A percentile compares a stretch with the other conserved stretches of the same genome.
Conservation (phyloP, 1,140 invertebrate genomes). For the Drosophila melanogaster region DNA sequence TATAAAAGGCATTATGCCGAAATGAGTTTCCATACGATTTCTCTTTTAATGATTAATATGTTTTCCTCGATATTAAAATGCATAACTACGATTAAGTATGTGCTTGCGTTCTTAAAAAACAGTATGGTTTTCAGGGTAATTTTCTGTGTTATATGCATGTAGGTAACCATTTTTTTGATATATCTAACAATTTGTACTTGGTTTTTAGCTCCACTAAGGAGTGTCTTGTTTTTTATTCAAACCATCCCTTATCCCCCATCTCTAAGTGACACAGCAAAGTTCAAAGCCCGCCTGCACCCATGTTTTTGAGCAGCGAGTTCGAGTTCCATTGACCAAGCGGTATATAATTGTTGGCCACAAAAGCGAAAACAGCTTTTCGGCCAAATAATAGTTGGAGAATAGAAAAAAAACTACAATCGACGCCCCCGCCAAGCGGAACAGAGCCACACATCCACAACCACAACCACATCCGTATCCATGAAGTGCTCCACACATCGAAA, state of each 20-base stretch:
- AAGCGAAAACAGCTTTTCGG: conserved; percentile 59
- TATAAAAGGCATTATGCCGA: conserved; percentile 23
- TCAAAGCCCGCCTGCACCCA: conserved; percentile 62
- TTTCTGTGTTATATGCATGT: too few species aligned
- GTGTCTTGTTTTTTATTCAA: conserved; percentile 8
- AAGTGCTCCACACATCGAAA: conserved; percentile 19
- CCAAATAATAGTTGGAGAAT: conserved; percentile 47
- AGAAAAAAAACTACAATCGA: conserved; percentile 27
- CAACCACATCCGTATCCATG: background rate
- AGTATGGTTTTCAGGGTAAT: too few species aligned
- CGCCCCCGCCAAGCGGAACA: conserved; percentile 75
- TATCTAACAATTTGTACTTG: background rate
- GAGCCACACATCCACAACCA: conserved; percentile 19
- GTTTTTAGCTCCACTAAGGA: conserved; percentile 1
- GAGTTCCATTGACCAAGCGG: conserved; percentile 66
- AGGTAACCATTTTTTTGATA: background rate
- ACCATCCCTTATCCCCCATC: conserved; percentile 28
- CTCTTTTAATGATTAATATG: conserved; percentile 43
- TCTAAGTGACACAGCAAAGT: conserved; percentile 49
- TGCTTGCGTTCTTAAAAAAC: background rate
- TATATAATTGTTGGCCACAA: conserved; percentile 41
- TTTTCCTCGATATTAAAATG: conserved; percentile 9
- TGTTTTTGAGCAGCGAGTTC: conserved; percentile 45
- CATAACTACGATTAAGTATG: background rate
- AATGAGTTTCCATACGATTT: conserved; percentile 30